phyloP scores from a whole-genome alignment of 2,113 vertebrate genomes.

The Coreoperca whiteheadi region DNA sequence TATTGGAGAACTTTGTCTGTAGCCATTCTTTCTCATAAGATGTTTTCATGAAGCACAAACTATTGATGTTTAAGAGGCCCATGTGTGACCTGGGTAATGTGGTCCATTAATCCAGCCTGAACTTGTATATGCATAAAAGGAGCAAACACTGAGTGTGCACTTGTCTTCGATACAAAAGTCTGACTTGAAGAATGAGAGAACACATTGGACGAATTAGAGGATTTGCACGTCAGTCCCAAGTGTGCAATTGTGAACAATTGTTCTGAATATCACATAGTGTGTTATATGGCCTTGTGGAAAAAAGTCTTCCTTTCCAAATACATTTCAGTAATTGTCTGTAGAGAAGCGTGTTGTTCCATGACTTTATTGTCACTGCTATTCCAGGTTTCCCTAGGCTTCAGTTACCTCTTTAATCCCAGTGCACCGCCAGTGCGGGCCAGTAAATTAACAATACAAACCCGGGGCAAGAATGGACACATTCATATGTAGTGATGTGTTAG shows the following conservation, averaged over 20 bases:
- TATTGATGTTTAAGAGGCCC: background rate
- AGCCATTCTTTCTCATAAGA: background rate
- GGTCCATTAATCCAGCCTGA: background rate
- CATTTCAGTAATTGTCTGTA: slow-evolving; percentile 25
- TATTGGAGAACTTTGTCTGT: background rate
- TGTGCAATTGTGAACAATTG: slow-evolving; percentile 9
- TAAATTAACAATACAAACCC: slow-evolving; percentile 31
- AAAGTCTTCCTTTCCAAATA: slow-evolving; percentile 29
- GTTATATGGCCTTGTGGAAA: slow-evolving; percentile 37
- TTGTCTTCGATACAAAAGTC: slow-evolving; percentile 13
- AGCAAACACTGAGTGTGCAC: background rate
- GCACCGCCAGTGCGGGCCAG: background rate
- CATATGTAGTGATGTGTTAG: background rate
- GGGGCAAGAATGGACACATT: slow-evolving; percentile 25
- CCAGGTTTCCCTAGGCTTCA: slow-evolving; percentile 6
- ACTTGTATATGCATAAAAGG: background rate
- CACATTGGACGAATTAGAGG: slow-evolving; percentile 8
- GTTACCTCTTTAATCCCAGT: slow-evolving; percentile 30
- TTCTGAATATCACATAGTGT: slow-evolving; percentile 3
- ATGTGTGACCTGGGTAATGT: slow-evolving; percentile 9
- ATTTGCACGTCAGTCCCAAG: slow-evolving; percentile 40
- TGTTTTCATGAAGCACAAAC: background rate
- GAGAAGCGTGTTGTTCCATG: background rate
- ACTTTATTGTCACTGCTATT: slow-evolving; percentile 33
- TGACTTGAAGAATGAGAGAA: slow-evolving; percentile 12